Evolutionary conservation across 1,140 invertebrate genomes (phyloP), one percentile per base, ranked within the genome.

Genomic region (Berghia stephanieae): DNA sequence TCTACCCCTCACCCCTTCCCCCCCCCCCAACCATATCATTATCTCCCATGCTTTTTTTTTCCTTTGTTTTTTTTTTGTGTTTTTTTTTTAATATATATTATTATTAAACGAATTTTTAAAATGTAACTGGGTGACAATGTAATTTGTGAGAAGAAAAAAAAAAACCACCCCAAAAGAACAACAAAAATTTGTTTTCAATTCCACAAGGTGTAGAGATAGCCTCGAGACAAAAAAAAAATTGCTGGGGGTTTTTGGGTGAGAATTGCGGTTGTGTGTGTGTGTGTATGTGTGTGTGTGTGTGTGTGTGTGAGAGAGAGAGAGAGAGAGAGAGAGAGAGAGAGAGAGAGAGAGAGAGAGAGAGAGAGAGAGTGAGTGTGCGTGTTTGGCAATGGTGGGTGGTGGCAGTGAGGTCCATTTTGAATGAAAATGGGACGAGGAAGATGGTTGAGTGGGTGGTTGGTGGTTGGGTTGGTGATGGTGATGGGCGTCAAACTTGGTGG

Each of bases 301-400:
- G n/a, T 18, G 13, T 38, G 36, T 31, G 34, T 67, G 63, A 67
- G 57, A 60, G 8, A 60, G 57, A 24, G 8, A 60, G 57, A 60
- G 6, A 60, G 57, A 60, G 8, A 60, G 57, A 60, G 8, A 60
- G 57, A 60, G 8, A 60, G 57, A 60, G 8, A 60, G 57, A 60
- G 57, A 60, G 57, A 31, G 60, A 27, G 24, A 27, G 60, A 27
- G 24, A 27, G 60, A 27, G 60, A 31, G 60, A 6, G 60, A 5
- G 60, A 31, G 27, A 34, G 36, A 34, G 8, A n/a, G 57, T 24
- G 57, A 34, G 31, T 3, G 60, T n/a, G n/a, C n/a, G n/a, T n/a
- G n/a, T n/a, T n/a, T n/a, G n/a, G n/a, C n/a, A n/a, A n/a, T n/a
- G n/a, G n/a, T n/a, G n/a, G n/a, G n/a, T n/a, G n/a, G n/a, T n/a